Evolutionary conservation across 2,888 invertebrate species (phyloP), one percentile per base, ranked within the genome.

Genomic region (Lepidochrysops patricia): DNA sequence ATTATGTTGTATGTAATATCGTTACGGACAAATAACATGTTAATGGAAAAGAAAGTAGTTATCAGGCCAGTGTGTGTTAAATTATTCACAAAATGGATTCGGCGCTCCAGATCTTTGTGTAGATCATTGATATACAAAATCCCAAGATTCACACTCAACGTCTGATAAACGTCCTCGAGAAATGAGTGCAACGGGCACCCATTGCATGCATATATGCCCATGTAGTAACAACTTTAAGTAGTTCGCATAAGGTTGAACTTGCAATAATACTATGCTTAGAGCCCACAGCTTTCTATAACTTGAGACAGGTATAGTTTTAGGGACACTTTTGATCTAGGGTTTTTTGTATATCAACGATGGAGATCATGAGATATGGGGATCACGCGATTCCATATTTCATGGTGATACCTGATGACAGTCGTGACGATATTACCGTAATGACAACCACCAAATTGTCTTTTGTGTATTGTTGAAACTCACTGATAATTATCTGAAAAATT

Each of bases 81-180:
- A 87, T 86, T 86, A 84, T 86, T 82, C 84, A 88, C 84, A 82
- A 82, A 82, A 80, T 79, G 74, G 77, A 80, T 81, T 82, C 80
- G 79, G 71, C 81, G 81, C 80, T 81, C 80, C 72, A 82, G 79
- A 85, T 84, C 79, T 80, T 74, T 68, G 72, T 64, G 64, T 73
- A 82, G 87, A 87, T 87, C 76, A 75, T 72, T n/a, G n/a, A n/a
- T n/a, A n/a, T n/a, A n/a, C n/a, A n/a, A n/a, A n/a, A n/a, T n/a
- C n/a, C n/a, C n/a, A n/a, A n/a, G n/a, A n/a, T n/a, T n/a, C n/a
- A n/a, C n/a, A n/a, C n/a, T n/a, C n/a, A n/a, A n/a, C n/a, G n/a
- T n/a, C n/a, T n/a, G n/a, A n/a, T n/a, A n/a, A n/a, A n/a, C n/a
- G n/a, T n/a, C n/a, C n/a, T n/a, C n/a, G n/a, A n/a, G n/a, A n/a